Evolutionary conservation across 2,797 vertebrate species (phyloP), one percentile per base, ranked within the genome.

Genomic region (Phyllotis vaccarum): DNA sequence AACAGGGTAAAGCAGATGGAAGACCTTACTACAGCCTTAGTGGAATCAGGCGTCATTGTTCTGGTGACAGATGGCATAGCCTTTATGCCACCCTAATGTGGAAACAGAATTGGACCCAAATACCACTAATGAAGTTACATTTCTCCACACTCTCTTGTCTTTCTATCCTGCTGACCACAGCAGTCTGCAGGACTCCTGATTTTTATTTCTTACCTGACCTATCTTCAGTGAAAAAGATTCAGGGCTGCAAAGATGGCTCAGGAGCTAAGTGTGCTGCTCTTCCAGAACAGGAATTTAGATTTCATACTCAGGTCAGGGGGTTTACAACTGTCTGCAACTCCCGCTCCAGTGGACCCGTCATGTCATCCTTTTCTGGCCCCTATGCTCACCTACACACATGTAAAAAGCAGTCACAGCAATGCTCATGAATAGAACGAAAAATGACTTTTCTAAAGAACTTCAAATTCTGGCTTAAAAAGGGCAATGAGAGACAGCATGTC

Each of bases 21-120:
- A 46, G 58, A 37, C 9, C 16, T 40, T 12, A 2, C 29, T 82
- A 10, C 49, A 24, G 6, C 22, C 43, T 37, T 22, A 24, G 14
- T 16, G 40, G 62, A 7, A 54, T 3, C 14, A 1, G 7, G 0
- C 5, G 5, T 9, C 22, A 78, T 54, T 62, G 37, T 11, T 22
- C 34, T n/a, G 3, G 22, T 16, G 31, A 34, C 49, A 60, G 27
- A 0, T 0, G 19, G 27, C n/a, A 14, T 21, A 43, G 37, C 3
- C n/a, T 62, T 88, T 78, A 79, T 56, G 29, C 37, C 37, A 56
- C 29, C 3, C 29, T 64, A 43, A 60, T 7, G 0, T 21, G 76
- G 54, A 78, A 74, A 19, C 3, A 27, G 68, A 52, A 29, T 7
- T 8, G 22, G 29, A 75, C 14, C 8, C 37, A 60, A 82, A 62